Evolutionary conservation across 37 sponge, comb jelly and placozoan genomes (phyloP).

Genomic region (Amphimedon queenslandica): DNA sequence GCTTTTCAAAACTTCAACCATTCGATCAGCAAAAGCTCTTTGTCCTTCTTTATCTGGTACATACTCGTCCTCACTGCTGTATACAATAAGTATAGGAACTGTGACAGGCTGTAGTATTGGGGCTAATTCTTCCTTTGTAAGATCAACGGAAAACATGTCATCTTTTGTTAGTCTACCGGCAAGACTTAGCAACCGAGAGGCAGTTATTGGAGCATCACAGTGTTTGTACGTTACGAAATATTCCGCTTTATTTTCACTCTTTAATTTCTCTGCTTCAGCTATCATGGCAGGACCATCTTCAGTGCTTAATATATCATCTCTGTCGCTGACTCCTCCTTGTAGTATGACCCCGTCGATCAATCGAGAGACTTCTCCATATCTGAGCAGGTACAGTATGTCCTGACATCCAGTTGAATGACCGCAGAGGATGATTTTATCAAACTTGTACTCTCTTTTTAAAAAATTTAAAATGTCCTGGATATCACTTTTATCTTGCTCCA

Average conservation of each 20-base stretch:
- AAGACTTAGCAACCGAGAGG: conserved; percentile 38
- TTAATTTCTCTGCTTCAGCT: conserved; percentile 19
- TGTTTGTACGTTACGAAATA: conserved; percentile 5
- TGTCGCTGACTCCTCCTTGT: conserved; percentile 44
- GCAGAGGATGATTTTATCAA: conserved; percentile 16
- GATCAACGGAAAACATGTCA: conserved; percentile 55
- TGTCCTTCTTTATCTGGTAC: conserved; percentile 29
- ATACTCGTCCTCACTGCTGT: conserved; percentile 38
- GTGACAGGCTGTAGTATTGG: conserved; percentile 21
- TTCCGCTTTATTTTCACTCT: conserved; percentile 12
- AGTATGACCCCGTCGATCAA: conserved; percentile 27
- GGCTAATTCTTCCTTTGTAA: conserved; percentile 32
- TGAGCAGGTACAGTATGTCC: conserved; percentile 30
- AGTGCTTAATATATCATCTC: conserved; percentile 16
- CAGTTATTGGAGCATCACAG: conserved; percentile 42
- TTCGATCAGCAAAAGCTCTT: conserved; percentile 24
- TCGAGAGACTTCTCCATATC: conserved; percentile 6
- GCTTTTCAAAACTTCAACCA: conserved; percentile 30
- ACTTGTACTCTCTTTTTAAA: conserved; percentile 12
- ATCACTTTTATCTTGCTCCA: conserved; percentile 28
- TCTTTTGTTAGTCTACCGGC: conserved; percentile 38
- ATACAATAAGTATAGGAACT: conserved; percentile 37
- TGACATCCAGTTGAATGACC: conserved; percentile 55
- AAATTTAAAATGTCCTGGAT: conserved; percentile 12
- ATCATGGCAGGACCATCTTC: conserved; percentile 8